These are phyloP conservation scores for Dysdera silvatica DNA, from an alignment of 1,140 invertebrate genomes.

Conservation along the genomic window DNA sequence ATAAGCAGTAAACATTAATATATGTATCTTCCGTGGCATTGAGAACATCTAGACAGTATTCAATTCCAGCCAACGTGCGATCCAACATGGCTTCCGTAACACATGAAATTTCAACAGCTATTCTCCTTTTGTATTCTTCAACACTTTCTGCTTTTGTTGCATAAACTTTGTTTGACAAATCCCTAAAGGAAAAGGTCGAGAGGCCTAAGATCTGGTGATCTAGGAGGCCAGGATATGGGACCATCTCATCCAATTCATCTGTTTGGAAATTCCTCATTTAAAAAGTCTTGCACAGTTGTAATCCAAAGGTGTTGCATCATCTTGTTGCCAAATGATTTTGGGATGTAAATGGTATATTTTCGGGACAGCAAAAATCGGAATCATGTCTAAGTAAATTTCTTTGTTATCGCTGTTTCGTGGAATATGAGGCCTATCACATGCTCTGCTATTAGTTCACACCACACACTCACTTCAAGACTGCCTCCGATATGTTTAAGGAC, in stretches of 20 bases:
- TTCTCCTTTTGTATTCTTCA: too few species aligned
- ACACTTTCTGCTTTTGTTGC: too few species aligned
- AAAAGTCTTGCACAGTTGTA: neutral
- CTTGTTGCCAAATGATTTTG: too few species aligned
- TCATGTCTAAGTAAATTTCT: too few species aligned
- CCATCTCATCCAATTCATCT: neutral
- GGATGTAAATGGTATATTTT: neutral
- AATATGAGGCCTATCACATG: slow-evolving; percentile 7
- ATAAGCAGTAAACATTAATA: too few species aligned
- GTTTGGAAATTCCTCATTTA: neutral
- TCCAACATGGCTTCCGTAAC: too few species aligned
- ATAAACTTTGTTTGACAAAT: slow-evolving; percentile 20
- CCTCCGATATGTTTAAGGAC: slow-evolving; percentile 6
- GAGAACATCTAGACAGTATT: too few species aligned
- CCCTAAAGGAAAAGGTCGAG: slow-evolving; percentile 33
- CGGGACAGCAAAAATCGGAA: slow-evolving; percentile 4
- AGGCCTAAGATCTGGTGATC: slow-evolving; percentile 31
- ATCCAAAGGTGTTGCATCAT: neutral
- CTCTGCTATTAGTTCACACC: neutral
- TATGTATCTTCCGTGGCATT: too few species aligned
- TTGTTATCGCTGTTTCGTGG: slow-evolving; percentile 4
- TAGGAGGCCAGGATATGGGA: slow-evolving; percentile 27
- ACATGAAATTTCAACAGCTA: too few species aligned
- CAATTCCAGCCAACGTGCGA: too few species aligned
- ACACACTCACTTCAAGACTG: slow-evolving; percentile 18